phyloP scores from a whole-genome alignment of 53 echinoderm and acorn worm genomes.

The Stichopus horrens region DNA sequence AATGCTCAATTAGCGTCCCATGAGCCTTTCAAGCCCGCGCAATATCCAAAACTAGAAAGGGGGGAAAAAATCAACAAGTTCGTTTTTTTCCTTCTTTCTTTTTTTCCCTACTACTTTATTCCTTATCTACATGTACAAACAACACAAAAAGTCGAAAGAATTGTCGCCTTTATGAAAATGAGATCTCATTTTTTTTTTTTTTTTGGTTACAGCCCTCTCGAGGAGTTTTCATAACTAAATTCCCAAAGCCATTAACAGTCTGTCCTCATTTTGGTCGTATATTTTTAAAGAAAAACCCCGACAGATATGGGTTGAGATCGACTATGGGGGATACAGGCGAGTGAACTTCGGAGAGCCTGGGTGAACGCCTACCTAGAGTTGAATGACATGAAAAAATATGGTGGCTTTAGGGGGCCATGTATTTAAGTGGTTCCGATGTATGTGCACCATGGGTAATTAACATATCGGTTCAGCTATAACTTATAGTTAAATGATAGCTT shows the following conservation, averaged over 20 bases:
- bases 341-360: slow-evolving; percentile 29
- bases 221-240: slow-evolving; percentile 37
- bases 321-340: slow-evolving; percentile 35
- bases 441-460: too few species aligned
- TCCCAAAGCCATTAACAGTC: slow-evolving; percentile 40
- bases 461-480: too few species aligned
- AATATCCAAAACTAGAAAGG: not conserved
- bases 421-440: not conserved
- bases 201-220: slow-evolving; percentile 24
- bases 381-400: slow-evolving; percentile 26
- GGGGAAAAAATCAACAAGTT: slow-evolving; percentile 38
- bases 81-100: too few species aligned
- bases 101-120: too few species aligned
- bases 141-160: not conserved
- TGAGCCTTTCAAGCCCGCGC: slow-evolving; percentile 12
- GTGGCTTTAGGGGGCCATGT: slow-evolving; percentile 17
- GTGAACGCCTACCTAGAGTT: slow-evolving; percentile 38
- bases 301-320: slow-evolving; percentile 39
- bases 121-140: not conserved
- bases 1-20: slow-evolving; percentile 31
- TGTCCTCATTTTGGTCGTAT: slow-evolving; percentile 34
- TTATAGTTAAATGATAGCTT: too few species aligned
- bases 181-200: slow-evolving; percentile 20
- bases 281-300: slow-evolving; percentile 3
- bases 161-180: slow-evolving; percentile 12